phyloP scores from a whole-genome alignment of 1,140 invertebrate species.

The Ylistrum balloti region DNA sequence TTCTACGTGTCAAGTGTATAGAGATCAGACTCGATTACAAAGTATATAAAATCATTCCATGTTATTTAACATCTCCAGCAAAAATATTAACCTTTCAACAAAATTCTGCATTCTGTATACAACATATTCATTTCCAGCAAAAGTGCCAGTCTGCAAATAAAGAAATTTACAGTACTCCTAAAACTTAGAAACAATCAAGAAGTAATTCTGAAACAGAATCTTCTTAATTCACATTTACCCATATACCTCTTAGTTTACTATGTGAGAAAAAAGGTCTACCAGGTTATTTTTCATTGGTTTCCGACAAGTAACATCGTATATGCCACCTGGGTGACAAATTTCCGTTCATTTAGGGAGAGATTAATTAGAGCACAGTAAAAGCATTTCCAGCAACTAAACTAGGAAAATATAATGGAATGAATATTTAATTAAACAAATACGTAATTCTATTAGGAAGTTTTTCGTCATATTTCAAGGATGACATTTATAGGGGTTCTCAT shows the following conservation, averaged over 20 bases:
- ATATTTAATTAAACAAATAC: constrained; percentile 4
- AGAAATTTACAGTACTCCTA: too few species aligned
- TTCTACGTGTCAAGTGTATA: background rate
- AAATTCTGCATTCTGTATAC: background rate
- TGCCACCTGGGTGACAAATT: background rate
- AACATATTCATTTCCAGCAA: background rate
- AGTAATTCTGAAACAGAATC: background rate
- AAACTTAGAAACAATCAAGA: background rate
- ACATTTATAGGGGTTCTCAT: background rate
- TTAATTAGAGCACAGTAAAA: background rate
- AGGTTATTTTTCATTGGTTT: too few species aligned
- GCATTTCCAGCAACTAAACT: background rate
- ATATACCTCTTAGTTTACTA: too few species aligned
- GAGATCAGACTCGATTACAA: background rate
- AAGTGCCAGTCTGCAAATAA: background rate
- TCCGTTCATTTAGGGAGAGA: background rate
- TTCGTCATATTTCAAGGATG: background rate
- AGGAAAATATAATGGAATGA: background rate
- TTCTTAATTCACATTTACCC: background rate
- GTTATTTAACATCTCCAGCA: background rate
- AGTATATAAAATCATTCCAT: background rate
- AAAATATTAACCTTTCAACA: background rate
- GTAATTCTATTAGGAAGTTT: background rate
- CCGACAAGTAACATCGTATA: background rate
- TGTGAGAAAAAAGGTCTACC: too few species aligned